Evolutionary conservation across 2,888 invertebrate genomes (phyloP).

Genomic region (Heliconius hortense): DNA sequence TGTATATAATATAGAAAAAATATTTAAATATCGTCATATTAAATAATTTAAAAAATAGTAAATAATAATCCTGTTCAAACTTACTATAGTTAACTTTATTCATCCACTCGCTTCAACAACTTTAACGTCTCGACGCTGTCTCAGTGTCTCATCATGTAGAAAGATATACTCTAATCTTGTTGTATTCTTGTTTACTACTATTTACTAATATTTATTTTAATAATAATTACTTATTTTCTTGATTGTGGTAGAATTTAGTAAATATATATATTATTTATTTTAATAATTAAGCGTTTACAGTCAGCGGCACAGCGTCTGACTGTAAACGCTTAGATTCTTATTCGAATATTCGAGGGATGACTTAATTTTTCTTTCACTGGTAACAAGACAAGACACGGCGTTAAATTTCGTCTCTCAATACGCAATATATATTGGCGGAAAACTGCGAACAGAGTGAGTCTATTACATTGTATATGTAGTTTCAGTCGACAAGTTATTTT

Average conservation of each 20-base stretch:
- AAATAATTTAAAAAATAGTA: too few species aligned
- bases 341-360: too few species aligned
- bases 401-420: background rate
- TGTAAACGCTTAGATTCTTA: too few species aligned
- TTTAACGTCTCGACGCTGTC: background rate
- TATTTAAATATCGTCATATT: too few species aligned
- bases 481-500: background rate
- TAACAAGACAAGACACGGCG: background rate
- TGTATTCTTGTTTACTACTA: background rate
- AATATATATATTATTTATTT: background rate
- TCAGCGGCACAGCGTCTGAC: too few species aligned
- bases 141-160: background rate
- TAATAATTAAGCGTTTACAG: too few species aligned
- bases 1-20: too few species aligned
- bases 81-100: background rate
- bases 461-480: background rate
- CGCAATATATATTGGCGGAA: background rate
- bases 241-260: background rate
- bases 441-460: background rate
- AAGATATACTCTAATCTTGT: background rate
- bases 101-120: conserved; percentile 8
- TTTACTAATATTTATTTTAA: too few species aligned
- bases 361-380: too few species aligned
- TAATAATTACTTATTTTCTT: background rate
- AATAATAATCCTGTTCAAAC: background rate